Evolutionary conservation across 2,113 vertebrate species (phyloP).

Genomic region (Cyrtonyx montezumae): DNA sequence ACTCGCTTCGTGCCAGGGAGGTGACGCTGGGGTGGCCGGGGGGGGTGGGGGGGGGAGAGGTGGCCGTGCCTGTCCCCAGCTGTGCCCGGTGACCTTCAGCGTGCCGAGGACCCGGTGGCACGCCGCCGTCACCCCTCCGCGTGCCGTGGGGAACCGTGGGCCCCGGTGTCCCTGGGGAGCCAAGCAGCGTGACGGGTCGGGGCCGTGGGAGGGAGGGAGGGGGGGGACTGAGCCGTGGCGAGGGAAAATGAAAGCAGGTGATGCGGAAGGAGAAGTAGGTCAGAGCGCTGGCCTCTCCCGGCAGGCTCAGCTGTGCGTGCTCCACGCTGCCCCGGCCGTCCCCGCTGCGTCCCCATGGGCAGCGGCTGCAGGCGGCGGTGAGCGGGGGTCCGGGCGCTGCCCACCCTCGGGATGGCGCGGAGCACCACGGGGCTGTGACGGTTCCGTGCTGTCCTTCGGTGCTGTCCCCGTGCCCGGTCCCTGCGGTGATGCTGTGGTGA

Average conservation of each 20-base stretch:
- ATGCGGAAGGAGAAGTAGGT: conserved; percentile 72
- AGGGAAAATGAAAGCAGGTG: conserved; percentile 70
- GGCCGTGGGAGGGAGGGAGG: background rate
- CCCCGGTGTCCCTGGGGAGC: background rate
- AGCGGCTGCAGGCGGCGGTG: background rate
- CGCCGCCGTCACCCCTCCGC: too few species aligned
- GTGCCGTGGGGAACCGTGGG: background rate
- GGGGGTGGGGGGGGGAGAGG: background rate
- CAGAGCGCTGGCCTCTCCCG: conserved; percentile 61
- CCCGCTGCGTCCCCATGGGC: background rate
- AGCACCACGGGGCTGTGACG: background rate
- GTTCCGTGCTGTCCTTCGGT: too few species aligned
- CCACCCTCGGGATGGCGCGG: background rate
- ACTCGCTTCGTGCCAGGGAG: conserved; percentile 44
- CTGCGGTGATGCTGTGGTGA: accelerated
- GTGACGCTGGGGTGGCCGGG: background rate
- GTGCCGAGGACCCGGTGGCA: background rate
- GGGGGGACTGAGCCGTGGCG: conserved; percentile 1
- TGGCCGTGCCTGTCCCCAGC: background rate
- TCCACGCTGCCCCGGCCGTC: background rate
- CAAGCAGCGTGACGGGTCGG: background rate
- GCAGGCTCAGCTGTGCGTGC: background rate
- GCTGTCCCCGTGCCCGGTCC: background rate
- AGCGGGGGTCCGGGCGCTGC: background rate
- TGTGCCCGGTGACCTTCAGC: conserved; percentile 16